phyloP scores from a whole-genome alignment of 2,797 vertebrate genomes.

The Erethizon dorsatum region DNA sequence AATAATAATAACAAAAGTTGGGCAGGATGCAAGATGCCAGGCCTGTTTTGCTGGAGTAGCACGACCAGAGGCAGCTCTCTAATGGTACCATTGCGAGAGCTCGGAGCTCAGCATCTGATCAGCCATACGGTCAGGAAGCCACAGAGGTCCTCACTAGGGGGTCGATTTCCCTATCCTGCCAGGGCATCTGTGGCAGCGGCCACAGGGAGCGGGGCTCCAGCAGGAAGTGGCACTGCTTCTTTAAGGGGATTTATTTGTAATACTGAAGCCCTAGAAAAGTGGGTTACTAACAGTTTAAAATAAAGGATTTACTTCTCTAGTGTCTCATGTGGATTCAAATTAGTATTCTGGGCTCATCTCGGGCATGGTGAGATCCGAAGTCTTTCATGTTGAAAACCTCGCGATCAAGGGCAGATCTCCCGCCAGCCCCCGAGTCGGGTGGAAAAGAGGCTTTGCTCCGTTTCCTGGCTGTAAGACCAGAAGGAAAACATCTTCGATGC shows the following conservation, averaged over 20 bases:
- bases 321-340: constrained; percentile 79
- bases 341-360: constrained; percentile 85
- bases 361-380: constrained; percentile 79
- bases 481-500: constrained; percentile 64
- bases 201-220: too few relatives aligned
- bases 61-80: fast-evolving
- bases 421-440: constrained; percentile 77
- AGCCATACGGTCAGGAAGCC: neutral
- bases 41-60: fast-evolving
- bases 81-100: fast-evolving
- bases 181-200: neutral
- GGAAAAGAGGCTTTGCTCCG: constrained; percentile 68
- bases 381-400: constrained; percentile 87
- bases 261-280: constrained; percentile 62
- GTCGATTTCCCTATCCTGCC: neutral
- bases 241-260: neutral
- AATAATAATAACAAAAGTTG: neutral
- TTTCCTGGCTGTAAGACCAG: constrained; percentile 74
- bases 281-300: constrained; percentile 83
- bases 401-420: constrained; percentile 86
- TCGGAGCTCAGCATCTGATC: neutral
- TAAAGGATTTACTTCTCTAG: constrained; percentile 81
- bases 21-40: fast-evolving
- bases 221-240: neutral
- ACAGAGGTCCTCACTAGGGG: fast-evolving